Conservation (phyloP, 2,888 invertebrate species). For the Ormia ochracea region DNA sequence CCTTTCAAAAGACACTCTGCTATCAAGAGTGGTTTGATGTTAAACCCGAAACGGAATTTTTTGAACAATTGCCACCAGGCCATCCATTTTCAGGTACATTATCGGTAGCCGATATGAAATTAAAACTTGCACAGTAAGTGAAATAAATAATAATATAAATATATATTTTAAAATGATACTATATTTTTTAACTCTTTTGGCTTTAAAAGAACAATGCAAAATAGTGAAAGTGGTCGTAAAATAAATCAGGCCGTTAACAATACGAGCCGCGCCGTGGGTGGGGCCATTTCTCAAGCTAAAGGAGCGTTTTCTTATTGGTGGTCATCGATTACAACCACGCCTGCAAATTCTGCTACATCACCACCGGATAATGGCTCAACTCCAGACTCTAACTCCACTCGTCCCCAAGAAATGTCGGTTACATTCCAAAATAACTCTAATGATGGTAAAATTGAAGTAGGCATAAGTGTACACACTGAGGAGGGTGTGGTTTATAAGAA, state of each 20-base stretch:
- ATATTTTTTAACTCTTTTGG: slow-evolving; percentile 66
- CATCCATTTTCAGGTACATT: slow-evolving; percentile 97
- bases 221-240: slow-evolving; percentile 94
- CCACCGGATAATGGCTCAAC: slow-evolving; percentile 26
- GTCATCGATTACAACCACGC: slow-evolving; percentile 83
- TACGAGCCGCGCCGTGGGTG: slow-evolving; percentile 93
- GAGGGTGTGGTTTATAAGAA: slow-evolving; percentile 38
- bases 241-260: slow-evolving; percentile 94
- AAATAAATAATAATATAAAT: too few species aligned
- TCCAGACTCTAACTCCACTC: slow-evolving; percentile 4
- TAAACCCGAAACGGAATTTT: slow-evolving; percentile 82
- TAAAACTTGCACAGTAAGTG: slow-evolving; percentile 92
- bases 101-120: slow-evolving; percentile 95
- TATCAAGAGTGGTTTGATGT: slow-evolving; percentile 88
- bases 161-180: background rate
- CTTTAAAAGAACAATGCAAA: slow-evolving; percentile 89
- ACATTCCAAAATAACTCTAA: slow-evolving; percentile 72
- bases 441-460: slow-evolving; percentile 66
- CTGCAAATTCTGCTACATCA: slow-evolving; percentile 63
- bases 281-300: slow-evolving; percentile 90
- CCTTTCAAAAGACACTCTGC: slow-evolving; percentile 92
- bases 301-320: slow-evolving; percentile 93
- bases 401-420: slow-evolving; percentile 68
- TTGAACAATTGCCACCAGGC: slow-evolving; percentile 85
- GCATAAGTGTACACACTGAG: slow-evolving; percentile 69